Base-by-base conservation (phyloP, 2,113 vertebrate genomes). In the Pterophyllum scalare region DNA sequence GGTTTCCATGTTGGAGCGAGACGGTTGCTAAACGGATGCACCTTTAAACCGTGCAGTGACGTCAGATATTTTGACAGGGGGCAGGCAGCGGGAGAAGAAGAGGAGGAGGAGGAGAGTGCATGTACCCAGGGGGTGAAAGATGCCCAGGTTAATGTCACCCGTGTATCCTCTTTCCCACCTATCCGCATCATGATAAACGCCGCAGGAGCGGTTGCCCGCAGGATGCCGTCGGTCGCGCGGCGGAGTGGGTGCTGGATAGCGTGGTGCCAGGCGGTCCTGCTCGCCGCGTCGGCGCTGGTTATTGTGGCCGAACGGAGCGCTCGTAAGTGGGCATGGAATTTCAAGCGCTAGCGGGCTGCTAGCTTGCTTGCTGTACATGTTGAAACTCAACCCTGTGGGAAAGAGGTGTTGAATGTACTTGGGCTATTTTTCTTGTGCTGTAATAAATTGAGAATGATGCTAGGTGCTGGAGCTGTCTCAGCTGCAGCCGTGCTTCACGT, bases 301-400 rank as follows among this genome's bases (percentile, higher is more conserved):
- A 95, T 96, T 77, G 87, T 94, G 90, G 95, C 94, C 81, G 96
- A 96, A 82, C 89, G 95, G 93, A 93, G 75, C 88, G 91, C 94
- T 84, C 92, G 96, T 96, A 95, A 96, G 96, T 96, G 88, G 84
- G 79, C 84, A 61, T 38, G 5, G 56, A 58, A 62, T 74, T 13
- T 75, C 56, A 12, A 3, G 46, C 33, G 38, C 59, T 35, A 15
- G 20, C 59, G 67, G 49, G 33, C 19, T 31, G 52, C 72, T 72
- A n/a, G 40, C 35, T n/a, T 12, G 20, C 26, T 49, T 49, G 31
- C 13, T 61, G 64, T 15, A n/a, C 20, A 0, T 40, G 54, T 19
- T 78, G 35, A 7, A n/a, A 28, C 7, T 14, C 17, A 57, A 58
- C 54, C 3, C 46, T 28, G 17, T 49, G 46, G 5, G 22, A 38